Evolutionary conservation across 2,797 vertebrate genomes (phyloP).

Genomic region (Antrozous pallidus): DNA sequence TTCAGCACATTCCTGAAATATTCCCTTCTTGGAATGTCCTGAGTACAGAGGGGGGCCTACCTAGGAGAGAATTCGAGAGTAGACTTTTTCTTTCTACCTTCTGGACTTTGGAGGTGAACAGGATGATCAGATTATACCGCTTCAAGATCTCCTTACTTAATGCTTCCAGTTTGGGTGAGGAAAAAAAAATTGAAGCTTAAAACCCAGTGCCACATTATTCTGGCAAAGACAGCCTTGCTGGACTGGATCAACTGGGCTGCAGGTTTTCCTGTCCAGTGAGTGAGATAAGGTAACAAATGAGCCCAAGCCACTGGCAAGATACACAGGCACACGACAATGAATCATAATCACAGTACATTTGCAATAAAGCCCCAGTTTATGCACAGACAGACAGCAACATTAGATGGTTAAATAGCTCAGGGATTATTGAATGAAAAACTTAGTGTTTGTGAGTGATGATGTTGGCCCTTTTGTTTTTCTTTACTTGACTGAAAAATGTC

Average conservation of each 20-base stretch:
- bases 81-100: background rate
- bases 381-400: constrained; percentile 39
- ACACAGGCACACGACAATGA: background rate
- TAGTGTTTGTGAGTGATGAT: constrained; percentile 21
- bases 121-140: background rate
- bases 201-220: background rate
- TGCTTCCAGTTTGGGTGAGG: background rate
- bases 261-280: background rate
- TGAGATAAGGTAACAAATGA: constrained; percentile 7
- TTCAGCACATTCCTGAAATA: constrained; percentile 29
- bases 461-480: constrained; percentile 57
- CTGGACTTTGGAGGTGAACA: constrained; percentile 12
- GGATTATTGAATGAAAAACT: constrained; percentile 29
- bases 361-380: constrained; percentile 22
- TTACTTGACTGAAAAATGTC: constrained; percentile 55
- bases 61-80: background rate
- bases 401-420: constrained; percentile 29
- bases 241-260: background rate
- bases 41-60: background rate
- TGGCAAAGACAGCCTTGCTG: background rate
- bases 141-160: background rate
- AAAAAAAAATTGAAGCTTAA: background rate
- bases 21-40: background rate
- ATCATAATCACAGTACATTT: background rate
- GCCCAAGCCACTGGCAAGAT: background rate